Base-by-base conservation (phyloP, 1,140 invertebrate species). In the Zaprionus capensis region DNA sequence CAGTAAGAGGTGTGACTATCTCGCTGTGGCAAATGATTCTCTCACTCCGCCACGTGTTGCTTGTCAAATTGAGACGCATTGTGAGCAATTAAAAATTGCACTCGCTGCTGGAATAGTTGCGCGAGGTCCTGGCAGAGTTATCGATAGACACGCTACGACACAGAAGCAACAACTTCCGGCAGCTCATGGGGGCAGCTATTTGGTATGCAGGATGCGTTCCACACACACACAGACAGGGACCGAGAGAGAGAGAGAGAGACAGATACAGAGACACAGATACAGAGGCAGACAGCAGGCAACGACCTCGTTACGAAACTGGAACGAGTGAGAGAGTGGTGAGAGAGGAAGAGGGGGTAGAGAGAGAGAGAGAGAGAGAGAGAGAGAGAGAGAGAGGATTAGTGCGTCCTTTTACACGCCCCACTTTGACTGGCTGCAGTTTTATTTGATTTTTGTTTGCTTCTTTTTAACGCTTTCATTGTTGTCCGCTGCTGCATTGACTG, bases 251-350 rank as follows among this genome's bases (percentile, higher is more conserved):
- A 51, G 12, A 34, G 3, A 34, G 14, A 31, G 26, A 20, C 2
- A 44, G 14, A 22, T 28, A n/a, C 24, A 71, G 59, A 63, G 24
- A 9, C 31, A 34, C 67, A 61, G 51, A 78, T 68, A 72, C 59
- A 82, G 63, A 73, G 3, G 49, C 5, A 6, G 31, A 65, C 26
- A 63, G 12, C 76, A 78, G 76, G 83, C 80, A 87, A 88, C 84
- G 84, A 87, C 84, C 84, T 88, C 84, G 84, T 87, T 87, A 87
- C 78, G 63, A 84, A 87, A 87, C 78, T 88, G 78, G 84, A 87
- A 73, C 81, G 28, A 31, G 28, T 31, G 7, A 7, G 28, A 31
- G 7, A 31, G 28, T 7, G 28, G 71, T 17, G 4, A 53, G 65
- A 65, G 51, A 64, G 26, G 14, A 2, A 14, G 20, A 26, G 28